Evolutionary conservation across 2,113 vertebrate genomes (phyloP).

Genomic region (Solenodon paradoxus): DNA sequence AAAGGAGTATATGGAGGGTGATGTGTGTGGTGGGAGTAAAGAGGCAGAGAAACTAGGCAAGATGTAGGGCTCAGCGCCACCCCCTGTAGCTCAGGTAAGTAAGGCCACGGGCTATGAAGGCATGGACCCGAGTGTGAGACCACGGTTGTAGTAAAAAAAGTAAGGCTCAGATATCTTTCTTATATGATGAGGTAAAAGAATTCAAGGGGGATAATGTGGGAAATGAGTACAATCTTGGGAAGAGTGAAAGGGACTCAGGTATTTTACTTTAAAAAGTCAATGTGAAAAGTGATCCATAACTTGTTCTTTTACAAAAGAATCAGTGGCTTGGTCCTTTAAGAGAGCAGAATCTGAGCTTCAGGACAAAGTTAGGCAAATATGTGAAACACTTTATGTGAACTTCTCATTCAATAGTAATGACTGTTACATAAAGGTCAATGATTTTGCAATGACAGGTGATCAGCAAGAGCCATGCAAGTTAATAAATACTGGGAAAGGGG

Average conservation of each 20-base stretch:
- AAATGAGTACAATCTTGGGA: not conserved
- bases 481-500: not conserved
- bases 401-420: not conserved
- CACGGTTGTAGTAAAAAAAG: no score
- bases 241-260: not conserved
- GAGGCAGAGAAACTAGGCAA: not conserved
- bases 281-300: not conserved
- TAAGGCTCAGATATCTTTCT: not conserved
- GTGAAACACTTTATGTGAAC: not conserved
- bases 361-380: not conserved
- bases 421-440: not conserved
- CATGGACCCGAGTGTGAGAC: no score
- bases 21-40: accelerated
- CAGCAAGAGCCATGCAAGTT: not conserved
- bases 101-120: no score
- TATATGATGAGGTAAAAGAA: not conserved
- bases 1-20: not conserved
- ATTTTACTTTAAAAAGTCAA: not conserved
- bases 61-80: not conserved
- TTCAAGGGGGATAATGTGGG: not conserved
- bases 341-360: not conserved
- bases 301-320: not conserved
- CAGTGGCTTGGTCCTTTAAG: not conserved
- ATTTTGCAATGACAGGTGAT: not conserved
- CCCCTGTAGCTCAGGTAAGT: no score